Evolutionary conservation across 2,113 vertebrate species (phyloP), one percentile per base, ranked within the genome.

Genomic region (Chionodraco myersi): DNA sequence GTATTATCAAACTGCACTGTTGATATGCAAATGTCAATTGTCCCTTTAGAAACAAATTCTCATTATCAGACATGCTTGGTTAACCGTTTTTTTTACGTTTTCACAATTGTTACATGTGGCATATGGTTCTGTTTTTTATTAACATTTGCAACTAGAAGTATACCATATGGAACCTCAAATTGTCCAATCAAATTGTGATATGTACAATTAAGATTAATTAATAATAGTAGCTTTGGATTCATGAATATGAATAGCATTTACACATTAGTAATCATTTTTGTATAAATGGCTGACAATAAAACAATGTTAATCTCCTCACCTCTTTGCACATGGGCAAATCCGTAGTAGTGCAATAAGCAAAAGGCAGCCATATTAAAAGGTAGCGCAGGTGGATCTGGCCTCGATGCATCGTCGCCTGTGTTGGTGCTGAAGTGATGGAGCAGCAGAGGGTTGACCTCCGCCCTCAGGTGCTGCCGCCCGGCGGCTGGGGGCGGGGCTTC

Each of bases 301-400:
- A 36, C 14, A 82, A 34, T 18, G 14, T n/a, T 14, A 12, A 26
- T 45, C 2, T 72, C 8, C 95, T 93, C 92, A 96, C 95, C 95
- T 94, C 93, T 90, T 93, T 95, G 75, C 95, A 96, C 83, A 94
- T 91, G 58, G 94, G 95, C 69, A 96, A 52, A 44, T 96, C 94
- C 30, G 92, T 83, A 36, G 77, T 71, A 3, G 85, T 18, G 2
- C 12, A 69, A 41, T 41, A 41, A 2, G 78, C 69, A 0, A 89
- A 68, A 66, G 94, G 66, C 36, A 93, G 79, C 77, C 80, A 75
- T 45, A 93, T 69, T 0, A 85, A 12, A n/a, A 89, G 2, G 59
- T 6, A 64, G 44, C 58, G 73, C 79, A 79, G 70, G 63, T 68
- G 72, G 0, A 16, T 6, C 47, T 5, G 52, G 53, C 74, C 83